A percentile compares a stretch with the other conserved stretches of the same genome.
phyloP scores from a whole-genome alignment of 2,888 invertebrate genomes.

The Diploptera punctata region DNA sequence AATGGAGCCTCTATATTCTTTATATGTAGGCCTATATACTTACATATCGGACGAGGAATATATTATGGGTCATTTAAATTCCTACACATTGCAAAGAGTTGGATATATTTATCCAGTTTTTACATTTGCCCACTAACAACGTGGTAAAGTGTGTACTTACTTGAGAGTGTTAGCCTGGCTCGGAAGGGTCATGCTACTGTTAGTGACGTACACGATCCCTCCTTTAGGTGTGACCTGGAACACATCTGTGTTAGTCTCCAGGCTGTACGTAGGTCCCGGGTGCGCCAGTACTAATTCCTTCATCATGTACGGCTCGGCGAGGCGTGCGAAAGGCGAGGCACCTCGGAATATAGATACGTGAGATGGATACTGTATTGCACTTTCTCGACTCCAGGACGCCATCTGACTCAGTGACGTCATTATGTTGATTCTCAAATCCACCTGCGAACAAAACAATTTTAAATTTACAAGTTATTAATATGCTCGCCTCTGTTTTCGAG shows the following conservation, averaged over 20 bases:
- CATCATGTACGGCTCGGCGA: constrained; percentile 49
- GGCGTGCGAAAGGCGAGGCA: constrained; percentile 54
- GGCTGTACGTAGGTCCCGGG: not conserved
- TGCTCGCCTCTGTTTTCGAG: too few species aligned
- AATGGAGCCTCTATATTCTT: too few species aligned
- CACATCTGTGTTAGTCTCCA: not conserved
- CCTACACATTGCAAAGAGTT: too few species aligned
- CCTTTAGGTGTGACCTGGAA: constrained; percentile 56
- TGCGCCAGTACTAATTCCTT: not conserved
- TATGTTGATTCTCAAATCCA: not conserved
- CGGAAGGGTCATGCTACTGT: constrained; percentile 54
- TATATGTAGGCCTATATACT: too few species aligned
- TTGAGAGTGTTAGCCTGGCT: constrained; percentile 52
- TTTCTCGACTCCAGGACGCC: not conserved
- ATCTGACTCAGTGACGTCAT: not conserved
- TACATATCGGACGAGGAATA: too few species aligned
- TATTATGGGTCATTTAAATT: too few species aligned
- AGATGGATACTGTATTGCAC: constrained; percentile 48
- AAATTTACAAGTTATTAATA: too few species aligned
- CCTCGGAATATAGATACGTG: constrained; percentile 55
- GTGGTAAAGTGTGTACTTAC: too few species aligned
- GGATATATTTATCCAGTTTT: too few species aligned
- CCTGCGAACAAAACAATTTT: too few species aligned
- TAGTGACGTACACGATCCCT: constrained; percentile 65
- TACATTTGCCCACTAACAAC: too few species aligned